Percentiles rank a stretch among this genome's conserved stretches.
phyloP scores from a whole-genome alignment of 2,888 invertebrate genomes.

The Drosophila kuntzei region DNA sequence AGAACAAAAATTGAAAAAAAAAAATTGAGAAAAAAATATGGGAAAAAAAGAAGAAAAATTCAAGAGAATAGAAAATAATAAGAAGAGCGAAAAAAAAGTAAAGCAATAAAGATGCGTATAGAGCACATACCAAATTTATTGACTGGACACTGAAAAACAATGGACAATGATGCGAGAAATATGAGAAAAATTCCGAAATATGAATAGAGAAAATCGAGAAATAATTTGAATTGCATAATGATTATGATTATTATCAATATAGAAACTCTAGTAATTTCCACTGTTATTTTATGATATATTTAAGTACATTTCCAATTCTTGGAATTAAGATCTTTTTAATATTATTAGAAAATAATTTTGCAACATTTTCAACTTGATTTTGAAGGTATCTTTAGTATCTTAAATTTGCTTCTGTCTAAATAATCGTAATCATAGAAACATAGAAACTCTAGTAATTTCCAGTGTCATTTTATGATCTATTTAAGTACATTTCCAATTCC shows the following conservation, averaged over 20 bases:
- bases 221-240: too few species aligned
- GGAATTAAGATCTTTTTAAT: too few species aligned
- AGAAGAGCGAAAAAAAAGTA: background rate
- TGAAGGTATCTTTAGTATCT: too few species aligned
- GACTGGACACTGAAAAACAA: background rate
- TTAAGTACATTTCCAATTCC: background rate
- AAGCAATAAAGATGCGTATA: background rate
- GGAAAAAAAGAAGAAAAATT: background rate
- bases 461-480: too few species aligned
- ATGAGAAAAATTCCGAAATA: background rate
- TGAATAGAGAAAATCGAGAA: background rate
- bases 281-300: too few species aligned
- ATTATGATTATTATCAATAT: too few species aligned
- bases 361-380: too few species aligned
- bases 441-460: background rate
- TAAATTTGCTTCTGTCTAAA: too few species aligned
- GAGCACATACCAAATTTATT: slow-evolving; percentile 6
- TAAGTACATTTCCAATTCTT: too few species aligned
- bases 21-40: background rate
- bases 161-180: background rate
- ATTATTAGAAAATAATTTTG: too few species aligned
- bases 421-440: too few species aligned
- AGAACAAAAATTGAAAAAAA: background rate
- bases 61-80: background rate
- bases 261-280: too few species aligned